Evolutionary conservation across 1,140 invertebrate species (phyloP).

Genomic region (Scaptomyza graminum): DNA sequence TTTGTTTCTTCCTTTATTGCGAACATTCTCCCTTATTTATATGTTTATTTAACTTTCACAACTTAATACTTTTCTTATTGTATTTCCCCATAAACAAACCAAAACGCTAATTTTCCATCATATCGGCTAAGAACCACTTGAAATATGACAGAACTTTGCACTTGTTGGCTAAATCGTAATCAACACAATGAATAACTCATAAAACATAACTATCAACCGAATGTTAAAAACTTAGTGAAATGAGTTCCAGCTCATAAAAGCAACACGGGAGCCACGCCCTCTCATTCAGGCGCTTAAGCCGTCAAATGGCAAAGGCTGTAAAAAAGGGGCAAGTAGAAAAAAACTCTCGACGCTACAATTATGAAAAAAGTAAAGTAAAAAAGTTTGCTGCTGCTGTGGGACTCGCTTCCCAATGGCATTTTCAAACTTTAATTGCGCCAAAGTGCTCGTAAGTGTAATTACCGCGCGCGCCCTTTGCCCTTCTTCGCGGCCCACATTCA

Average conservation of each 20-base stretch:
- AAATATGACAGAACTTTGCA: conserved; percentile 33
- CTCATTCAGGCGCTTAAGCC: conserved; percentile 10
- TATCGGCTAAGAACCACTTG: not conserved
- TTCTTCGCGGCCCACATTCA: not conserved
- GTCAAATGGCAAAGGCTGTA: conserved; percentile 22
- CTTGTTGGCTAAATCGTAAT: conserved; percentile 34
- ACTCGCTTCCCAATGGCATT: conserved; percentile 43
- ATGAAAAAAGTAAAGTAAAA: conserved; percentile 48
- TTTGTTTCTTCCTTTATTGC: too few species aligned
- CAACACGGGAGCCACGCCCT: conserved; percentile 2
- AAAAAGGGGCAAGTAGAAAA: not conserved
- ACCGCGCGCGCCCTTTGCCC: not conserved
- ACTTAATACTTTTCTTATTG: too few species aligned
- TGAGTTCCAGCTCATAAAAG: conserved; percentile 8
- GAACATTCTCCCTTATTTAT: too few species aligned
- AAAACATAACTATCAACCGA: conserved; percentile 25
- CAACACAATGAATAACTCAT: conserved; percentile 16
- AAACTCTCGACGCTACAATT: conserved; percentile 49
- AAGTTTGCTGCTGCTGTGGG: conserved; percentile 25
- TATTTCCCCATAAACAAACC: not conserved
- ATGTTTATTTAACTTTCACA: too few species aligned
- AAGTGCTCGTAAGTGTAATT: conserved; percentile 42
- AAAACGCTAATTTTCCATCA: conserved; percentile 25
- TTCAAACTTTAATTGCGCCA: conserved; percentile 58
- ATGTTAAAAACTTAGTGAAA: not conserved